Conservation (phyloP, 2,888 invertebrate species). For the Mimas tiliae region DNA sequence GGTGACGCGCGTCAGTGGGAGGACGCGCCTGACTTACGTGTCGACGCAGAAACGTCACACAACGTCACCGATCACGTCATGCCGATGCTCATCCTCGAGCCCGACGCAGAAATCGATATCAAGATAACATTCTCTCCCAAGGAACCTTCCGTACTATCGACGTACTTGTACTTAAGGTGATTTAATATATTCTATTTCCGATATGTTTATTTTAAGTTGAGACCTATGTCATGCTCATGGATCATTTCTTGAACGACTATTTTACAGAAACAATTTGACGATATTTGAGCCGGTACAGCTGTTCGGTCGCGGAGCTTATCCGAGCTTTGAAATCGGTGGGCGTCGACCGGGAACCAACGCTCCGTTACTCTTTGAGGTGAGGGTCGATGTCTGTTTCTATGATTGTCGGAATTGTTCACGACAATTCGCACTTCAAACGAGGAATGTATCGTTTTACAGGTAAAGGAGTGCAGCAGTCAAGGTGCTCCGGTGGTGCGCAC, state of each 20-base stretch:
- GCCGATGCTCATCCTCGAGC: conserved; percentile 78
- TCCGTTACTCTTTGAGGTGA: conserved; percentile 91
- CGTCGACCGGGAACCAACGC: conserved; percentile 90
- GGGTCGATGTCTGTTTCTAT: conserved; percentile 50
- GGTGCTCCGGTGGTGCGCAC: conserved; percentile 84
- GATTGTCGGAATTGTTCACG: not conserved
- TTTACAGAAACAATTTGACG: conserved; percentile 94
- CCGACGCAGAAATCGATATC: conserved; percentile 81
- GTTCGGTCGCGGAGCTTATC: conserved; percentile 92
- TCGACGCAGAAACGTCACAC: conserved; percentile 29
- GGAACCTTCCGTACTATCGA: conserved; percentile 68
- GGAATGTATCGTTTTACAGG: conserved; percentile 76
- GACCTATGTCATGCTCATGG: no score
- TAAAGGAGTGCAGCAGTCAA: conserved; percentile 90
- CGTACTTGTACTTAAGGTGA: conserved; percentile 79
- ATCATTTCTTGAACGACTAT: no score
- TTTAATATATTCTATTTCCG: not conserved
- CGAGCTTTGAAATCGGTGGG: conserved; percentile 95
- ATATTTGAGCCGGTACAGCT: conserved; percentile 94
- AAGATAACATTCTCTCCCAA: conserved; percentile 76
- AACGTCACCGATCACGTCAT: conserved; percentile 33
- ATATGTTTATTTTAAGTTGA: no score
- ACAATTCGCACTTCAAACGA: not conserved
- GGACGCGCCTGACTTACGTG: conserved; percentile 27
- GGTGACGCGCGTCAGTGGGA: conserved; percentile 39